Base-by-base conservation (phyloP, 2,888 invertebrate species). In the Cryptocephalus moraei region DNA sequence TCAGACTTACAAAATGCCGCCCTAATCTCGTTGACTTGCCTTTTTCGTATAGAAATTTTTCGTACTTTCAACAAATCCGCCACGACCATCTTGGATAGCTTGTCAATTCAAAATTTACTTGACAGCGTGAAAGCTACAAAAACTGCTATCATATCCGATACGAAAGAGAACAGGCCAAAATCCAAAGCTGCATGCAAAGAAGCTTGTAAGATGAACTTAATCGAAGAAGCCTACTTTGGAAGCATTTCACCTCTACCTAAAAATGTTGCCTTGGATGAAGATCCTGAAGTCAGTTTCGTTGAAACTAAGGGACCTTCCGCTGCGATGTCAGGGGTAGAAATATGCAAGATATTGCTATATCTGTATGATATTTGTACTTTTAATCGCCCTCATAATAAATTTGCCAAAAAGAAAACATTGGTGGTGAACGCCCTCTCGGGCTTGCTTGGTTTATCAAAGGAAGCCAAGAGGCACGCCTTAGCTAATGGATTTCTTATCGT, bases 401-500 rank as follows among this genome's bases (percentile, higher is more conserved):
- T 12, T n/a, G 36, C 36, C 11, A 68, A 64, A 33, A 72, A 71
- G 45, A 74, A 71, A 55, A 61, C 63, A n/a, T 50, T 69, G 1
- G 64, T 75, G 12, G 59, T 67, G 1, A 63, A 65, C 11, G 69
- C 73, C 0, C 59, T 76, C 32, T 67, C 74, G 0, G 71, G 73
- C 57, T 55, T 76, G 31, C 55, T 77, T 1, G 69, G 71, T 33
- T 61, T 74, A 12, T 76, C 76, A 0, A 53, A 53, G 8, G 68
- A 71, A 53, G 75, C 76, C 0, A 76, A 77, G 56, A 66, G 58
- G 49, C 61, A 61, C 43, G 75, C 75, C 0, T 52, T 75, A 1
- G 53, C 61, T 14, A 65, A 69, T 48, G 70, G 72, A 38, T 61
- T 76, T 6, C 57, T 72, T 1, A 12, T 39, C 9, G 31, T 63